Evolutionary conservation across 2,797 vertebrate genomes (phyloP).

Genomic region (Melopsittacus undulatus): DNA sequence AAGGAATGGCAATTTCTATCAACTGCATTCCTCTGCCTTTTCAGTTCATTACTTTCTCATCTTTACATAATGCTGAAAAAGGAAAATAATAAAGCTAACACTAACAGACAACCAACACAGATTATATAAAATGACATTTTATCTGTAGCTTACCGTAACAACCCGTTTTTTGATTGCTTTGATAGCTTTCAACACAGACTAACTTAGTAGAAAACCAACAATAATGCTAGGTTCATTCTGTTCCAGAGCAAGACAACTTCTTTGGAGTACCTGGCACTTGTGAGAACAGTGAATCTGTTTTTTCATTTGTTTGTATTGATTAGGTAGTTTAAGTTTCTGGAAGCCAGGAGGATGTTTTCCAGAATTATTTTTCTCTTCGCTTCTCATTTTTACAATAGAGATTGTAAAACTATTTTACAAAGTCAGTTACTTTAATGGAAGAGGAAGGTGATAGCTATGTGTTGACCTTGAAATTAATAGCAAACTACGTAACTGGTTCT

Average conservation of each 20-base stretch:
- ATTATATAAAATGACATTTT: slow-evolving; percentile 61
- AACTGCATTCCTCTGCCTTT: slow-evolving; percentile 10
- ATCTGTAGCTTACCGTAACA: slow-evolving; percentile 18
- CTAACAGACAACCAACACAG: slow-evolving; percentile 42
- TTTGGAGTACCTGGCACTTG: neutral
- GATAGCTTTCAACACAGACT: slow-evolving; percentile 18
- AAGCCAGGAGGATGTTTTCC: neutral
- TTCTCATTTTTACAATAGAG: neutral
- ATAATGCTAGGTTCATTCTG: neutral
- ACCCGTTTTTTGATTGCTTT: slow-evolving; percentile 17
- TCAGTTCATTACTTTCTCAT: slow-evolving; percentile 4
- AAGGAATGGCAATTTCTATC: slow-evolving; percentile 12
- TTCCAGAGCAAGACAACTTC: neutral
- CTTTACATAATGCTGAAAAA: slow-evolving; percentile 29
- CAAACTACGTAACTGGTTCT: neutral
- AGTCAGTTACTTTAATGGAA: neutral
- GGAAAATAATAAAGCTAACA: slow-evolving; percentile 38
- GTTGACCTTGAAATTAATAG: neutral
- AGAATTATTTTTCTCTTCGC: neutral
- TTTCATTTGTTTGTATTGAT: neutral
- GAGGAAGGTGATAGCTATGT: neutral
- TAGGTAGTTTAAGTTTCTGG: neutral
- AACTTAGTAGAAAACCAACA: neutral
- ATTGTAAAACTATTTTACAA: neutral
- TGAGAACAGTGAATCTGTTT: neutral